Base-by-base conservation (phyloP, 2,888 invertebrate genomes). In the Nomada hirtipes region DNA sequence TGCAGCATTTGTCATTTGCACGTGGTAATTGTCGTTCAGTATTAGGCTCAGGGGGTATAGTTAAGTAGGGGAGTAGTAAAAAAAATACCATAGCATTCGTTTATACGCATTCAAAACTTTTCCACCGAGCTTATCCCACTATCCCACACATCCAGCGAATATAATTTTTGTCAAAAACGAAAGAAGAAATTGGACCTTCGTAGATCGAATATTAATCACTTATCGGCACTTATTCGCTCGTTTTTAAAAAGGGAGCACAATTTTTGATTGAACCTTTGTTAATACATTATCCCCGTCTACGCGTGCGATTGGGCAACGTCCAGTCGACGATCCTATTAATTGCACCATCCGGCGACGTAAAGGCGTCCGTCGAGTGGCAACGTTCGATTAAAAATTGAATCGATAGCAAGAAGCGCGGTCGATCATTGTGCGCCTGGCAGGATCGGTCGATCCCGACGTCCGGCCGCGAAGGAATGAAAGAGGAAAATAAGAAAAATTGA, bases 351-450 rank as follows among this genome's bases (percentile, higher is more conserved):
- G 23, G 20, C 69, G 44, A 42, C 52, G 52, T 1, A 44, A 42
- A 26, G 57, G 13, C 4, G 50, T 67, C 29, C 23, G 18, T 50
- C 76, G 65, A 67, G 60, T 50, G 65, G 67, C 42, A 47, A 50
- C 65, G 61, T 44, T 77, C 71, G 79, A 79, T 77, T 79, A 79
- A 61, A 67, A 77, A 72, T 80, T 57, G 79, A 77, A 68, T 72
- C 71, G 20, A 18, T 15, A 13, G 7, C 13, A 1, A 23, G n/a
- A 50, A 29, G 61, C 29, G n/a, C 18, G 44, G 42, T 47, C 77
- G 67, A 77, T 67, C 60, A 59, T 55, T 44, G 13, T 15, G 59
- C 11, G 60, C n/a, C 23, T 20, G 18, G 13, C 13, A 47, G 47
- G 78, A 59, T 68, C 59, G 73, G 61, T 60, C 79, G 79, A 64